A percentile compares a stretch with the other conserved stretches of the same genome.
These are phyloP conservation scores for Tenebrosternarchus preto DNA, from an alignment of 2,113 vertebrate species.

Conservation along the genomic window DNA sequence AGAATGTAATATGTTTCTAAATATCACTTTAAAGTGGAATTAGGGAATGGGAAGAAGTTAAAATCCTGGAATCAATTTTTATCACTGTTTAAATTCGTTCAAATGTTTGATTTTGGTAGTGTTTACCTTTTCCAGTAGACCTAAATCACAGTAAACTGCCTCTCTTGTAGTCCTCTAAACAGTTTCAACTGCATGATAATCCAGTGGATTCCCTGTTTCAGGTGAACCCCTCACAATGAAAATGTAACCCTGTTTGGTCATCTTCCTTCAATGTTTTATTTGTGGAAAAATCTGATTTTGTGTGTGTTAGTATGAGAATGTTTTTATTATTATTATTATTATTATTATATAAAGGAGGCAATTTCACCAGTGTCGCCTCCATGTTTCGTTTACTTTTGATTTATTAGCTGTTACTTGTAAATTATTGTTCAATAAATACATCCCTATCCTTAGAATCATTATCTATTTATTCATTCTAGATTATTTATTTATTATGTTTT, in stretches of 20 bases:
- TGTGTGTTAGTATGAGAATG: slow-evolving; percentile 23
- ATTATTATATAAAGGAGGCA: neutral
- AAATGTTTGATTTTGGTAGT: slow-evolving; percentile 25
- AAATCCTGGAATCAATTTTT: neutral
- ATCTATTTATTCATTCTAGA: neutral
- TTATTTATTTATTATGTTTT: neutral
- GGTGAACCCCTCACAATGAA: slow-evolving; percentile 26
- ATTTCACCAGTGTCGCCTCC: slow-evolving; percentile 14
- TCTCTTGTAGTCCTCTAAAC: slow-evolving; percentile 17
- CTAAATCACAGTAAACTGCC: neutral
- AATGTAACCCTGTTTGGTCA: slow-evolving; percentile 32
- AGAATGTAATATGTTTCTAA: neutral
- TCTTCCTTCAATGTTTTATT: slow-evolving; percentile 28
- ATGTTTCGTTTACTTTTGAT: neutral
- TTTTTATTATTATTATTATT: slow-evolving; percentile 40
- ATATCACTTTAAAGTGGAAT: neutral
- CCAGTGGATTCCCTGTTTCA: slow-evolving; percentile 20
- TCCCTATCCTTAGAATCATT: neutral
- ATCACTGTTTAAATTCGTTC: neutral
- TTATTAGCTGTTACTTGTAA: slow-evolving; percentile 25
- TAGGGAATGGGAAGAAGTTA: neutral
- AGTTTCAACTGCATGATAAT: slow-evolving; percentile 55
- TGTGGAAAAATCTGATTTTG: slow-evolving; percentile 36
- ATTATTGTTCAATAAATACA: slow-evolving; percentile 41
- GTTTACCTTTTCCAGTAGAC: neutral